Conservation (phyloP, 1,140 invertebrate species). For the Brachystomella parvula region DNA sequence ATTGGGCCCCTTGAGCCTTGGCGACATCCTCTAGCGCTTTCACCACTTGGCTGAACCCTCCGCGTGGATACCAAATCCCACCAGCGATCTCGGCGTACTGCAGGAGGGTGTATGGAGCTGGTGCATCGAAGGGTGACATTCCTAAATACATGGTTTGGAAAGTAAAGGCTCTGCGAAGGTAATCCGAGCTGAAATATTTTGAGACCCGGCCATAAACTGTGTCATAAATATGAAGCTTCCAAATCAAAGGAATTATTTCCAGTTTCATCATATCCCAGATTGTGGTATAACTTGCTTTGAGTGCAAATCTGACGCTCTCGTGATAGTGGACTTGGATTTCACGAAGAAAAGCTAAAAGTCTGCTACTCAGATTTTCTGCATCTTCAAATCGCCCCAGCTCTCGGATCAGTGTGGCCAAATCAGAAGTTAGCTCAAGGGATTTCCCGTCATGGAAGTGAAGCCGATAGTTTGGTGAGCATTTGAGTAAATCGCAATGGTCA, state of each 20-base stretch:
- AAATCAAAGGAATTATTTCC: not conserved
- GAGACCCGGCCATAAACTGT: not conserved
- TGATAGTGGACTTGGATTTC: not conserved
- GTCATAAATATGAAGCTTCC: not conserved
- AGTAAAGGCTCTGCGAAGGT: not conserved
- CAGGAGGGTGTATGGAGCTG: not conserved
- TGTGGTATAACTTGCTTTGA: not conserved
- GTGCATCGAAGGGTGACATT: conserved; percentile 3
- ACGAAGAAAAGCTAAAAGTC: not conserved
- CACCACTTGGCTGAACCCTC: not conserved
- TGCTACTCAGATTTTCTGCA: not conserved
- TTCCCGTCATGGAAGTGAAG: not conserved
- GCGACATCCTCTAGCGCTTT: not conserved
- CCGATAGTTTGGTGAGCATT: not conserved
- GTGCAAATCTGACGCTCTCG: not conserved
- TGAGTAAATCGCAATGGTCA: not conserved
- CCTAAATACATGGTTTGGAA: conserved; percentile 1
- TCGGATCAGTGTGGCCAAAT: not conserved
- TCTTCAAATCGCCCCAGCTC: not conserved
- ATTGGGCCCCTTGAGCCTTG: not conserved
- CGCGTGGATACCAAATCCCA: not conserved
- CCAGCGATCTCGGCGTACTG: not conserved
- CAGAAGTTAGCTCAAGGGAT: not conserved
- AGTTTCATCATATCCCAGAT: not conserved
- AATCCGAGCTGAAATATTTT: not conserved